These are phyloP conservation scores for Drosophila neocordata DNA, from an alignment of 1,140 invertebrate genomes.

Conservation along the genomic window DNA sequence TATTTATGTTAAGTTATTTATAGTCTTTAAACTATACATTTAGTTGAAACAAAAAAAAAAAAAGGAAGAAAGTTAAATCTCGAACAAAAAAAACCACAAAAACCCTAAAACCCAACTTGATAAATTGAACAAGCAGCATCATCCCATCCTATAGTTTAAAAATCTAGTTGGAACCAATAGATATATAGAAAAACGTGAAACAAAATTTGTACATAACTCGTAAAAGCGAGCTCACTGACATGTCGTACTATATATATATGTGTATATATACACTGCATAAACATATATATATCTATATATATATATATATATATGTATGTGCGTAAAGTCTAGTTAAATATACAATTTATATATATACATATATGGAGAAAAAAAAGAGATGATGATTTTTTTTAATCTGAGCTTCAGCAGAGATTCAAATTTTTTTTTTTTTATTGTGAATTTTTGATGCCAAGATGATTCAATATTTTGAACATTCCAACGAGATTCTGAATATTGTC, in stretches of 20 bases:
- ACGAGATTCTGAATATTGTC: not conserved
- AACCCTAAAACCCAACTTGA: slow-evolving; percentile 6
- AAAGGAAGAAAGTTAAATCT: not conserved
- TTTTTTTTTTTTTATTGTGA: slow-evolving; percentile 27
- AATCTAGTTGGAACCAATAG: slow-evolving; percentile 70
- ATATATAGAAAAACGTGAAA: slow-evolving; percentile 59
- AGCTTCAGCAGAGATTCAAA: slow-evolving; percentile 15
- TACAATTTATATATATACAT: slow-evolving; percentile 55
- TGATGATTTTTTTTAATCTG: slow-evolving; percentile 31
- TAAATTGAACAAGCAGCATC: not conserved
- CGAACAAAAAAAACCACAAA: slow-evolving; percentile 6
- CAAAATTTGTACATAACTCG: slow-evolving; percentile 60
- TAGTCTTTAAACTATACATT: slow-evolving; percentile 51
- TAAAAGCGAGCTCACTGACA: slow-evolving; percentile 63
- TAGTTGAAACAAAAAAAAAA: slow-evolving; percentile 43
- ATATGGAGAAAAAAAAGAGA: slow-evolving; percentile 9
- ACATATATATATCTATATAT: slow-evolving; percentile 36
- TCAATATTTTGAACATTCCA: slow-evolving; percentile 4
- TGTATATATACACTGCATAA: slow-evolving; percentile 15
- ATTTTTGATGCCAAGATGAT: slow-evolving; percentile 18
- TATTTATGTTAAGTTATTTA: slow-evolving; percentile 75
- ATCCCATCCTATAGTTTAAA: slow-evolving; percentile 50
- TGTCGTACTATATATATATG: slow-evolving; percentile 27
- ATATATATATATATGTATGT: slow-evolving; percentile 20
- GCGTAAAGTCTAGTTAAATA: slow-evolving; percentile 62